phyloP scores from a whole-genome alignment of 2,113 vertebrate species.

The Malurus melanocephalus region DNA sequence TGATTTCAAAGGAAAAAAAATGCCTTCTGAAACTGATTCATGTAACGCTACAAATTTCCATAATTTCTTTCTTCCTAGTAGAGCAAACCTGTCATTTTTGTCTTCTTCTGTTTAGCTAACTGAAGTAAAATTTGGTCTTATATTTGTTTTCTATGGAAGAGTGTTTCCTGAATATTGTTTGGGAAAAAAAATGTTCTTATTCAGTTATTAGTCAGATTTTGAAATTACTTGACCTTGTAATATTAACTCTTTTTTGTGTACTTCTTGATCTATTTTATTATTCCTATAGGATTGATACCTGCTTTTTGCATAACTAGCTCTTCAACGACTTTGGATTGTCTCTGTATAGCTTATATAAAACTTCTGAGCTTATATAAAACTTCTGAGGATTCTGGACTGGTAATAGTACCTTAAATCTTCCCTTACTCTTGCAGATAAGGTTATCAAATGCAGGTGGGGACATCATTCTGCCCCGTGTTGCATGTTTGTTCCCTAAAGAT shows the following conservation, averaged over 20 bases:
- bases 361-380: background rate
- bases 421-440: background rate
- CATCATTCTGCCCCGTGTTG: background rate
- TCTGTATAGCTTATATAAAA: background rate
- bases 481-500: background rate
- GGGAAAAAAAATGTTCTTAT: background rate
- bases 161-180: background rate
- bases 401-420: background rate
- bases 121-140: background rate
- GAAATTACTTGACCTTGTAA: background rate
- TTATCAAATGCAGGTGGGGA: background rate
- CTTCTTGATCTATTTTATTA: background rate
- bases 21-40: background rate
- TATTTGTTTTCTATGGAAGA: background rate
- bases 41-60: background rate
- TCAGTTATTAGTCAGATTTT: background rate
- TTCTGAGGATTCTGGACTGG: background rate
- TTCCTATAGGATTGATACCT: background rate
- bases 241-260: background rate
- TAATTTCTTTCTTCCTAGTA: background rate
- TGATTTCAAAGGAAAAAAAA: background rate
- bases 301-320: background rate
- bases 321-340: background rate
- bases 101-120: background rate
- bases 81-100: background rate